phyloP scores from a whole-genome alignment of 1,140 invertebrate species.

The Leptoteleia sp. region DNA sequence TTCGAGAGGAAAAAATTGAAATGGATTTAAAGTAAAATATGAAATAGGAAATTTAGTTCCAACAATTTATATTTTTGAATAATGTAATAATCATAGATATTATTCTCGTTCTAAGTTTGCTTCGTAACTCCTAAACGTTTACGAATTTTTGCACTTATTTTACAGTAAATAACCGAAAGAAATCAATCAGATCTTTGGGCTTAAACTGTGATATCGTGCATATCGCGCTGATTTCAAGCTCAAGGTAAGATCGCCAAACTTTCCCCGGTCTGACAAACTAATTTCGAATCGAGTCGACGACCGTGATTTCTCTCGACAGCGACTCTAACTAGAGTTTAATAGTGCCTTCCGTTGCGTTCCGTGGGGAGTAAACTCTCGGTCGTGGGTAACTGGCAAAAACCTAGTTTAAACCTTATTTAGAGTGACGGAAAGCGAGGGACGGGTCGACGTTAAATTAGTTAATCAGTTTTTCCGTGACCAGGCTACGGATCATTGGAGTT shows the following conservation, averaged over 20 bases:
- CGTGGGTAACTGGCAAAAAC: conserved; percentile 70
- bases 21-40: too few relatives aligned
- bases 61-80: too few relatives aligned
- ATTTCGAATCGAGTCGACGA: conserved; percentile 49
- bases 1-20: too few relatives aligned
- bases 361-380: conserved; percentile 56
- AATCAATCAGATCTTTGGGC: too few relatives aligned
- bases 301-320: conserved; percentile 57
- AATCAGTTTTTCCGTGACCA: conserved; percentile 70
- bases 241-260: conserved; percentile 57
- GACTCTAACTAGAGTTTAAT: conserved; percentile 71
- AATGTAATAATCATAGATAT: too few relatives aligned
- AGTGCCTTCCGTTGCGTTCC: conserved; percentile 54
- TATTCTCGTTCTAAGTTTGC: too few relatives aligned
- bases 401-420: conserved; percentile 70
- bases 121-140: too few relatives aligned
- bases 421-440: conserved; percentile 53
- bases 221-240: too few relatives aligned
- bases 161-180: too few relatives aligned
- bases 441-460: conserved; percentile 69
- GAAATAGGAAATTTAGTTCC: too few relatives aligned
- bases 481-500: conserved; percentile 41
- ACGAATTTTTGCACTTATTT: too few relatives aligned
- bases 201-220: conserved; percentile 16
- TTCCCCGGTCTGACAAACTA: conserved; percentile 52